These are phyloP conservation scores for Osmerus mordax DNA, from an alignment of 2,113 vertebrate species.

Conservation along the genomic window DNA sequence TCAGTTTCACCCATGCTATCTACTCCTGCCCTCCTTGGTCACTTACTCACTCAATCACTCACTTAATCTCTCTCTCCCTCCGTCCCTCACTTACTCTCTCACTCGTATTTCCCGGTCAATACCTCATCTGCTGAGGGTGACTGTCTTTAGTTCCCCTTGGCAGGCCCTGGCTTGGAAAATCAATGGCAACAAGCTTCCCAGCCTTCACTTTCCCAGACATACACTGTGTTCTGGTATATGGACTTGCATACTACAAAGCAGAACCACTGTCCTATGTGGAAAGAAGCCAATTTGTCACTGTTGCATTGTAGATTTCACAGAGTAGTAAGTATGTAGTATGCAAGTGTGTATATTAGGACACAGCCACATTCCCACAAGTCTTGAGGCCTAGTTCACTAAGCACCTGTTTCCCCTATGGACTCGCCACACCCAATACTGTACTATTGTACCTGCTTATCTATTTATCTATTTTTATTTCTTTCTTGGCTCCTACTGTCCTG, in stretches of 20 bases:
- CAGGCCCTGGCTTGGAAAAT: slow-evolving; percentile 26
- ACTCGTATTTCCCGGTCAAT: slow-evolving; percentile 64
- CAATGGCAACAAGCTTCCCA: slow-evolving; percentile 46
- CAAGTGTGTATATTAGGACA: background rate
- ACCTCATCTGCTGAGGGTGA: slow-evolving; percentile 68
- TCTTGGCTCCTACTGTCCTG: background rate
- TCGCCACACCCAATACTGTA: slow-evolving; percentile 64
- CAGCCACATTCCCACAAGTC: background rate
- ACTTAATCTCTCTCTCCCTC: slow-evolving; percentile 26
- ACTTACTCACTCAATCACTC: slow-evolving; percentile 42
- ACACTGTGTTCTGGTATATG: background rate
- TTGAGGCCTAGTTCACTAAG: too few species aligned
- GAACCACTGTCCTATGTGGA: too few species aligned
- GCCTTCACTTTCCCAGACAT: background rate
- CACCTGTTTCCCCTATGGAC: too few species aligned
- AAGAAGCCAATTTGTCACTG: too few species aligned
- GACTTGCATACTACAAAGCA: background rate
- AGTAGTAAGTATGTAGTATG: background rate
- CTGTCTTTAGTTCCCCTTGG: slow-evolving; percentile 48
- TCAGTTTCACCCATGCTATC: slow-evolving; percentile 63
- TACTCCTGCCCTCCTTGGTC: slow-evolving; percentile 47
- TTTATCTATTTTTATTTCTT: slow-evolving; percentile 11
- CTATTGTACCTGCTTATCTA: slow-evolving; percentile 63
- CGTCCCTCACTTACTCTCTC: slow-evolving; percentile 47
- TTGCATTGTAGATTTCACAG: too few species aligned